Conservation (phyloP, 2,797 vertebrate species). For the Falco cherrug region DNA sequence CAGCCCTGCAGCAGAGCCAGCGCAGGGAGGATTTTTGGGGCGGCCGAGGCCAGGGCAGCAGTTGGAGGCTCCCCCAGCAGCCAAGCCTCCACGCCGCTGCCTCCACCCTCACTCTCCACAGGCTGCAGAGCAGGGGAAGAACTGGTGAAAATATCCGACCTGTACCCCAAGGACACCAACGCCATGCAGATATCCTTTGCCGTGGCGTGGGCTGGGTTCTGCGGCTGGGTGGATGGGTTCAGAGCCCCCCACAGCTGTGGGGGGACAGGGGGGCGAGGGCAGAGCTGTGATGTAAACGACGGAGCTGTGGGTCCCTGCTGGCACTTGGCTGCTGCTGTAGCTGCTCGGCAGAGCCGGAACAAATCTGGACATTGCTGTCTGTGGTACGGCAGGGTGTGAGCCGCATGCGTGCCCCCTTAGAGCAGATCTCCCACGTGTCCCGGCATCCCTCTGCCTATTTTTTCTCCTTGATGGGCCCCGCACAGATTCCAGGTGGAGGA, state of each 20-base stretch:
- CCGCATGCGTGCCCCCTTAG: not conserved
- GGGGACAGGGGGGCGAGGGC: not conserved
- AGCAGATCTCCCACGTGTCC: rapidly evolving
- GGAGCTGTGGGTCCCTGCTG: not conserved
- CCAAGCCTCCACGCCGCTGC: rapidly evolving
- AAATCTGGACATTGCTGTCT: rapidly evolving
- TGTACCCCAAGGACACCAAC: conserved; percentile 91
- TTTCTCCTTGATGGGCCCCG: conserved; percentile 80
- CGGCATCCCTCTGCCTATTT: not conserved
- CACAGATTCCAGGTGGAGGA: conserved; percentile 90
- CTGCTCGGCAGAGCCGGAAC: not conserved
- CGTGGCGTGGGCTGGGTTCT: rapidly evolving
- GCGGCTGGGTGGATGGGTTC: not conserved
- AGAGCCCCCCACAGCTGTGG: not conserved
- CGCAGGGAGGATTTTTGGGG: not conserved
- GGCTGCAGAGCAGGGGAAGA: conserved; percentile 78
- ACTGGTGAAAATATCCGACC: conserved; percentile 72
- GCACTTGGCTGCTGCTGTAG: not conserved
- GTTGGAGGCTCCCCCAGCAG: not conserved
- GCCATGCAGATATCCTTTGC: conserved; percentile 92
- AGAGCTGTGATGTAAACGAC: not conserved
- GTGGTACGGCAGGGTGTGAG: rapidly evolving
- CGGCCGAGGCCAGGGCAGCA: not conserved
- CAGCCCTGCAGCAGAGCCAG: not conserved
- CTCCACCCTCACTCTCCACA: not conserved